Evolutionary conservation across 2,113 vertebrate genomes (phyloP).

Genomic region (Nothocercus julius): DNA sequence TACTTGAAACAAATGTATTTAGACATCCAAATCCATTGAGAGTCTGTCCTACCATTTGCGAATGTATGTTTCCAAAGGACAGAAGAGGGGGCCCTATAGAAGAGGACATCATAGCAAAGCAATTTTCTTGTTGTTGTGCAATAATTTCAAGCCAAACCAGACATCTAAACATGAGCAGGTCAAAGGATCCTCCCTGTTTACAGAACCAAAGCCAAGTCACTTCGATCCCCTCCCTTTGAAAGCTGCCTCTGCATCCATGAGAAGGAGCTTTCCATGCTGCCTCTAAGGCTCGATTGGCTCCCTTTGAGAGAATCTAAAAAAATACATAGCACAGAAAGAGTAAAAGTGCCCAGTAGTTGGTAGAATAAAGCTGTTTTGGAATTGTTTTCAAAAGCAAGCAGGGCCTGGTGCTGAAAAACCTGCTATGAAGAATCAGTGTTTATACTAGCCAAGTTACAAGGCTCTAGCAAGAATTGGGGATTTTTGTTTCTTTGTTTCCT

Average conservation of each 20-base stretch:
- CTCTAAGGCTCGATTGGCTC: not conserved
- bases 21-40: not conserved
- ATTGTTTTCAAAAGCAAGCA: not conserved
- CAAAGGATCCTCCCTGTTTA: not conserved
- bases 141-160: not conserved
- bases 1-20: not conserved
- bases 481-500: not conserved
- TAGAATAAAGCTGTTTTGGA: not conserved
- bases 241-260: not conserved
- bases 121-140: not conserved
- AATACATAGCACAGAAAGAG: not conserved
- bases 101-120: fast-evolving
- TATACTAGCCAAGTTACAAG: not conserved
- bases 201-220: not conserved
- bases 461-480: not conserved
- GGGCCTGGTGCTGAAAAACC: not conserved
- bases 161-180: not conserved
- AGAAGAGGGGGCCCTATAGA: not conserved
- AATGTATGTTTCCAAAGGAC: fast-evolving
- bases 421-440: not conserved
- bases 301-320: not conserved
- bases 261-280: not conserved
- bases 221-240: not conserved
- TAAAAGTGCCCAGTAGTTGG: not conserved
- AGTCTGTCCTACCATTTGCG: not conserved